Conservation (phyloP, 1,140 invertebrate species). For the Sitophilus oryzae region DNA sequence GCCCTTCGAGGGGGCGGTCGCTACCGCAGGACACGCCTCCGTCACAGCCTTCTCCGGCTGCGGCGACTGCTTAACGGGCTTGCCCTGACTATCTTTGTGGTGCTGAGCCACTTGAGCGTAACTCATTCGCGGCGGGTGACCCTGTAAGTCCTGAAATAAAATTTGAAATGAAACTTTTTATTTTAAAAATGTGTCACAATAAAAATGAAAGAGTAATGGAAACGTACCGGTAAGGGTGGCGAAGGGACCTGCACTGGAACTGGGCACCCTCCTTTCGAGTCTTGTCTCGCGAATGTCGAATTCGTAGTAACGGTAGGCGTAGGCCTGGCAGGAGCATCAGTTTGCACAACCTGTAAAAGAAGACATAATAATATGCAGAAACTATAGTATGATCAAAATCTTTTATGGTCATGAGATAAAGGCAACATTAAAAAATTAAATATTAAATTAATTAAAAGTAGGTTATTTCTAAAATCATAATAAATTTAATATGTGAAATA, state of each 20-base stretch:
- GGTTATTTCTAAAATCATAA: too few species aligned
- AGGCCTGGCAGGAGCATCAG: constrained; percentile 20
- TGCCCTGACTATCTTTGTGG: constrained; percentile 53
- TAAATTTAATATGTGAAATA: not conserved
- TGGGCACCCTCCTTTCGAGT: constrained; percentile 14
- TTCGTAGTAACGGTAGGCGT: constrained; percentile 10
- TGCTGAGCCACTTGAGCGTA: constrained; percentile 81
- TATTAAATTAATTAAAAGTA: too few species aligned
- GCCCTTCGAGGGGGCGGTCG: constrained; percentile 3
- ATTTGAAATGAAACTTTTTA: not conserved
- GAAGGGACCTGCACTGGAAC: constrained; percentile 22
- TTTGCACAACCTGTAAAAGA: constrained; percentile 11
- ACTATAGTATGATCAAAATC: too few species aligned
- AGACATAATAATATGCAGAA: not conserved
- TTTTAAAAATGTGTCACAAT: not conserved
- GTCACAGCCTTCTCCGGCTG: not conserved
- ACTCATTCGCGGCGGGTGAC: constrained; percentile 59
- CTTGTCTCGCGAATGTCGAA: constrained; percentile 8
- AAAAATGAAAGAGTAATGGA: not conserved
- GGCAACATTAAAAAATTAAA: too few species aligned
- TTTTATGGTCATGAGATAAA: too few species aligned
- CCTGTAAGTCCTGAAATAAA: constrained; percentile 21
- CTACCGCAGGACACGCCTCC: constrained; percentile 4
- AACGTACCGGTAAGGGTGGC: constrained; percentile 26
- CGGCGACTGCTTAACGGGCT: constrained; percentile 45